Evolutionary conservation across 2,888 invertebrate genomes (phyloP), one percentile per base, ranked within the genome.

Genomic region (Agapostemon virescens): DNA sequence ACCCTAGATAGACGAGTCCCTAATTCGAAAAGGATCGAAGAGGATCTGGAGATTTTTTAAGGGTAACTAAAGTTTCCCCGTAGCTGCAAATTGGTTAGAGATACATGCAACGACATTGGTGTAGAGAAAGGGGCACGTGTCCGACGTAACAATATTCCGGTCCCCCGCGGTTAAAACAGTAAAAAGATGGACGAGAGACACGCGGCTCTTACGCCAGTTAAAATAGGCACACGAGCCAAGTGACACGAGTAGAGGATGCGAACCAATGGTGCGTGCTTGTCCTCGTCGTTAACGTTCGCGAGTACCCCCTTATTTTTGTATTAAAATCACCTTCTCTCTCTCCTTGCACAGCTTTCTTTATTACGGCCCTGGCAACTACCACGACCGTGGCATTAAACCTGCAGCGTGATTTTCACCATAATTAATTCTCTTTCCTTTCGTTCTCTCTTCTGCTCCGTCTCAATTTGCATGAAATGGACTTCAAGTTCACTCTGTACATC

Each of bases 151-250:
- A 61, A 61, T 55, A 70, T 71, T 58, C 74, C 76, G 82, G 87
- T 88, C 88, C 84, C 90, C 88, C 89, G 90, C 87, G 89, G 91
- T 88, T 90, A 88, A 90, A 91, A 89, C 86, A 89, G 88, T 90
- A 90, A 89, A 88, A 89, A 82, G 79, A 86, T 71, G 84, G 74
- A 64, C 74, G 85, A 84, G 83, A 42, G 88, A 83, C 89, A 90
- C 89, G 89, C 88, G 90, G 83, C 89, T 86, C 77, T 83, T 76
- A 76, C 77, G 70, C 63, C 84, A 74, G 83, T 86, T 84, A 83
- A 84, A 86, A 84, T 85, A 83, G 80, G 83, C 79, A 78, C 71
- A 84, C 79, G 80, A 61, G 75, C 71, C 82, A 55, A 78, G 75
- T 80, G 74, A 83, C 78, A 79, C 72, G 87, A 83, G 82, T 84